Base-by-base conservation (phyloP, 2,888 invertebrate species). In the Junonia oenone region DNA sequence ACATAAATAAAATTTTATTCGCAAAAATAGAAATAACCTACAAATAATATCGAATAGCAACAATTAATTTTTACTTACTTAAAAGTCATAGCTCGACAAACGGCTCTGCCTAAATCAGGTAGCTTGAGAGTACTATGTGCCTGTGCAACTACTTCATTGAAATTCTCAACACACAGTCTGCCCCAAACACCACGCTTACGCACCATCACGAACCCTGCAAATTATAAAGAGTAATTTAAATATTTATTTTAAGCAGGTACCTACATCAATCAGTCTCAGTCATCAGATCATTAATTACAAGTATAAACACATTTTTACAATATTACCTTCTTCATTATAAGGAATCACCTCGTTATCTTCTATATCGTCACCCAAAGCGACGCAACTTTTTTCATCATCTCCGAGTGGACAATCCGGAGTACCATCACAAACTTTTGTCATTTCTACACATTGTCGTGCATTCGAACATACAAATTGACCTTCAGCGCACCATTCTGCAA, bases 131-230 rank as follows among this genome's bases (percentile, higher is more conserved):
- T 85, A 46, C 92, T 91, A 48, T 91, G 91, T 1, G 92, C 91
- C 59, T 91, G 86, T 31, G 90, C 81, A 2, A 92, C 88, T 0
- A 93, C 90, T 61, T 92, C 91, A 45, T 92, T 88, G 68, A 94
- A 93, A 61, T 93, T 93, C 61, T 94, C 93, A 14, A 95, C 91
- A 66, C 96, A 96, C 3, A 95, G 81, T 71, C 95, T 94, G 4
- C 95, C 95, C 96, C 96, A 96, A 46, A 91, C 88, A 0, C 95
- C 95, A 64, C 93, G 92, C 70, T 94, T 94, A 31, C 94, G 88
- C 1, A 95, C 93, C 92, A 94, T 94, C 27, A 95, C 88, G 67
- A 92, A 94, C 22, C 95, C 95, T 91, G 67, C 33, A 73, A 73
- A 48, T 19, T 17, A n/a, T 31, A 33, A 6, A n/a, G 8, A 26